Evolutionary conservation across 2,113 vertebrate species (phyloP), one percentile per base, ranked within the genome.

Genomic region (Scolopax mira): DNA sequence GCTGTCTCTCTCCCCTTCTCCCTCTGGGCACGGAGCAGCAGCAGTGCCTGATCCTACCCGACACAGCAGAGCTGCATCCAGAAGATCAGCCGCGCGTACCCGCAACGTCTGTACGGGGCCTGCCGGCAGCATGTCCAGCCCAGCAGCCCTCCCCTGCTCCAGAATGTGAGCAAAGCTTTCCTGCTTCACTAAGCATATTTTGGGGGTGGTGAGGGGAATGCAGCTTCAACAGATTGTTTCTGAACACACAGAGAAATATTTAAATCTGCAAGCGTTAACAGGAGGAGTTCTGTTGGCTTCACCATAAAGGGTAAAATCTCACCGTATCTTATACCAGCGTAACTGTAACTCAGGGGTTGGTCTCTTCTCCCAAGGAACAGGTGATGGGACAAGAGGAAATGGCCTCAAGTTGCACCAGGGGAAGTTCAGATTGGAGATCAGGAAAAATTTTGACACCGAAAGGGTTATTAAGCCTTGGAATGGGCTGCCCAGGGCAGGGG

Each of bases 261-360:
- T 24, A 74, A 57, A 62, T 33, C 41, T 62, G 57, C 62, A 54
- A 83, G 72, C 52, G 58, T 17, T 54, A 31, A 42, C 24, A 44
- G 57, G 33, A 55, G 55, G 13, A 55, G 48, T 11, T 33, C 61
- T 60, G 44, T 24, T 58, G 42, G 46, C 33, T 24, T 39, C 80
- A 51, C 33, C 41, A 35, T 1, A 13, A 25, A 15, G 44, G 61
- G 33, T 7, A 49, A 54, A 72, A 80, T 9, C 82, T 73, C 3
- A 0, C 39, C 1, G 0, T 15, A 35, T 25, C 54, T 54, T 46
- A 3, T 1, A 11, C 4, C 54, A 70, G 60, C 23, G 13, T 28
- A 35, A 30, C 28, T 54, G 52, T 30, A 28, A 54, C 30, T 54
- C 3, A 5, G 51, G 27, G 51, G 5, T 54, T 10, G 3, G 52